Conservation (phyloP, 2,113 vertebrate species). For the Dicrurus megarhynchus region DNA sequence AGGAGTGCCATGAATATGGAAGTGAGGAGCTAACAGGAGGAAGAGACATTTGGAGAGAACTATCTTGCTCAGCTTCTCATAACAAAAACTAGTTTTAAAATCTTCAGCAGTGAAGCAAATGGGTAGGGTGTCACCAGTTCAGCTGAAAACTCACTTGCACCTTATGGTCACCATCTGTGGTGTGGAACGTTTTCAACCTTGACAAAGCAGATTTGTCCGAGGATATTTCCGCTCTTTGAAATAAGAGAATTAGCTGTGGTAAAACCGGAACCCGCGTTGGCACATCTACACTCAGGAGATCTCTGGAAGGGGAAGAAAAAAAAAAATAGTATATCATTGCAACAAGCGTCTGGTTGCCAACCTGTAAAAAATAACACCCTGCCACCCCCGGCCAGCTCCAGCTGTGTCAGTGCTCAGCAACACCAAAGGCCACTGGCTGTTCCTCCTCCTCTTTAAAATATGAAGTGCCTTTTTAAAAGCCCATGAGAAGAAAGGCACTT, state of each 20-base stretch:
- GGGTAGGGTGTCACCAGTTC: slow-evolving; percentile 68
- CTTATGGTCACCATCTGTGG: slow-evolving; percentile 73
- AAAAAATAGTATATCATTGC: slow-evolving; percentile 14
- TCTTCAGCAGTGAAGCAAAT: slow-evolving; percentile 69
- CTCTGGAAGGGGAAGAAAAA: background rate
- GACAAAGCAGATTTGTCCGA: slow-evolving; percentile 72
- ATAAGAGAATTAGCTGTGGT: slow-evolving; percentile 70
- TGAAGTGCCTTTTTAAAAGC: slow-evolving; percentile 60
- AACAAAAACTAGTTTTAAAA: slow-evolving; percentile 68
- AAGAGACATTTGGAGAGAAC: slow-evolving; percentile 63
- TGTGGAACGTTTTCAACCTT: slow-evolving; percentile 71
- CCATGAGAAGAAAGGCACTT: slow-evolving; percentile 70
- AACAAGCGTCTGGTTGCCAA: slow-evolving; percentile 53
- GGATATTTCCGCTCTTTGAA: slow-evolving; percentile 73
- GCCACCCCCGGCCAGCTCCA: slow-evolving; percentile 28
- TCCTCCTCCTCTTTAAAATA: slow-evolving; percentile 68
- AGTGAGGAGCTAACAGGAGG: slow-evolving; percentile 64
- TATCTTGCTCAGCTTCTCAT: slow-evolving; percentile 57
- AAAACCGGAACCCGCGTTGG: slow-evolving; percentile 65
- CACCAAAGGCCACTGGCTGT: slow-evolving; percentile 66
- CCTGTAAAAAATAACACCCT: slow-evolving; percentile 54
- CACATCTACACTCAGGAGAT: slow-evolving; percentile 61
- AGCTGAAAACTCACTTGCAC: slow-evolving; percentile 67
- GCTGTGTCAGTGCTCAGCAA: slow-evolving; percentile 58
- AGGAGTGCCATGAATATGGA: slow-evolving; percentile 67